Evolutionary conservation across 2,113 vertebrate species (phyloP), one percentile per base, ranked within the genome.

Genomic region (Delphinus delphis): DNA sequence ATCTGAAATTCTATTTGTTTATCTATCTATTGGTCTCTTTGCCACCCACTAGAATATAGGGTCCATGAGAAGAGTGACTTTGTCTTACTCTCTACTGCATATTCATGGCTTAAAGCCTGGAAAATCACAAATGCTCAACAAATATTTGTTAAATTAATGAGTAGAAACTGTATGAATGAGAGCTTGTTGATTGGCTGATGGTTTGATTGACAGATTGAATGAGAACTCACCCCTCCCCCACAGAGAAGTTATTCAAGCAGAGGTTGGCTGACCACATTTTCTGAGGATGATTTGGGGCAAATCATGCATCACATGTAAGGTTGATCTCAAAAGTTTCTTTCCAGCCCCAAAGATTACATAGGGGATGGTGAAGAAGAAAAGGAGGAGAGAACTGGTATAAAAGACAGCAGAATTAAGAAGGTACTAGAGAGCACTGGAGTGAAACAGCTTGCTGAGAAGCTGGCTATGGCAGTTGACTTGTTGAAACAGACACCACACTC

Each of bases 401-500:
- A 88, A 68, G 44, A 94, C 28, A 87, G 79, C 41, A 50, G 20
- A 79, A 97, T 63, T 47, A 44, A 95, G 63, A 94, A 86, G 53
- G 77, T 96, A 58, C 44, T 23, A 58, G 47, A 94, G 26, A 87
- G 47, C 93, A 97, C 13, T 62, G 60, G 44, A 79, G 50, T n/a
- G 53, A 96, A 95, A 82, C 79, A 93, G 63, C 18, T 60, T 88
- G 55, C 47, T 95, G 93, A 88, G 96, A 23, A 96, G 97, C 96
- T 97, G 38, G 92, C 93, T 84, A 90, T 67, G 41, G 70, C 79
- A 95, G 96, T 93, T 95, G 95, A 97, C 77, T 77, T 94, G 94
- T 89, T 98, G 80, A 97, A 98, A 97, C 96, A 95, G 96, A 95
- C 88, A 95, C 97, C 87, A 96, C 80, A 38, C 92, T 95, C 96